Conservation (phyloP, 2,888 invertebrate species). For the Ochropacha duplaris region DNA sequence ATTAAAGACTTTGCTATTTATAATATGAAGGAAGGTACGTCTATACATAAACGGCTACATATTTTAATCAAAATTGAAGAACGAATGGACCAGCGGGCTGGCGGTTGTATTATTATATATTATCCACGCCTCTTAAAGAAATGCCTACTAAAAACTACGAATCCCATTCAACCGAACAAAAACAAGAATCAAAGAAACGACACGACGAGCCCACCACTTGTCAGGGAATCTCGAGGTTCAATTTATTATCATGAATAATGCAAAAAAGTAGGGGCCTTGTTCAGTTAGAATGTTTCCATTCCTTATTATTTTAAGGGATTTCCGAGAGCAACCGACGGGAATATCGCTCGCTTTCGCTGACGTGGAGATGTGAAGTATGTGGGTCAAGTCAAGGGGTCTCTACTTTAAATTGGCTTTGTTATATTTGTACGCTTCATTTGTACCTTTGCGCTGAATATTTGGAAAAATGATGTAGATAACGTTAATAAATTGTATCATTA, state of each 20-base stretch:
- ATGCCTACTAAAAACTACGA: background rate
- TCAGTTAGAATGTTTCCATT: conserved; percentile 32
- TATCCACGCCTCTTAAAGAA: background rate
- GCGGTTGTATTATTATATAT: background rate
- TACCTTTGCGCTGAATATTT: too few relatives aligned
- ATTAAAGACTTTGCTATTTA: too few relatives aligned
- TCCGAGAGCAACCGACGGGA: conserved; percentile 18
- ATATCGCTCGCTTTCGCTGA: conserved; percentile 26
- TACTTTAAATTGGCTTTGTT: background rate
- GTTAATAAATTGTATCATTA: background rate
- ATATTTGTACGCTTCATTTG: background rate
- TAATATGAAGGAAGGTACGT: too few relatives aligned
- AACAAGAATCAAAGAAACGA: conserved; percentile 1
- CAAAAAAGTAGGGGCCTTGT: conserved; percentile 31
- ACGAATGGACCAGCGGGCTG: background rate
- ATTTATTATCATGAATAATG: conserved; percentile 68
- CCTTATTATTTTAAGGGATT: conserved; percentile 50
- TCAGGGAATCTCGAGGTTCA: conserved; percentile 36
- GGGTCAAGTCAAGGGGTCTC: conserved; percentile 11
- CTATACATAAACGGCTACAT: too few relatives aligned
- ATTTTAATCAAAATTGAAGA: too few relatives aligned
- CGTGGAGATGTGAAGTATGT: conserved; percentile 9
- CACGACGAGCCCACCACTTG: conserved; percentile 20
- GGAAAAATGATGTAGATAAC: too few relatives aligned
- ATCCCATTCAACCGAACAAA: background rate